Evolutionary conservation across 2,888 invertebrate genomes (phyloP).

Genomic region (Leptinotarsa rubiginosa): DNA sequence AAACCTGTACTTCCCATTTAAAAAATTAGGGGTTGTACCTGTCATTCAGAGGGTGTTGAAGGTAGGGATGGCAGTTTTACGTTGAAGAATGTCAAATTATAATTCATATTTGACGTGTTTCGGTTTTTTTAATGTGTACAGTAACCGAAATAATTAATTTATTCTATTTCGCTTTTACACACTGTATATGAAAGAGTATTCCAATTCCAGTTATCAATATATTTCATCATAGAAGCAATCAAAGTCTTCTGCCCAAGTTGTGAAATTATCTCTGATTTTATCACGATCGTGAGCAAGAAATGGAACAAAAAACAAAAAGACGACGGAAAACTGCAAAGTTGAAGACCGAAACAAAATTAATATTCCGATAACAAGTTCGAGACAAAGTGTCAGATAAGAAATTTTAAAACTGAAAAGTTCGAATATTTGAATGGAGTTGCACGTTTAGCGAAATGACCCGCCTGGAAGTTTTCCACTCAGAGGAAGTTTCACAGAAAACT

Average conservation of each 20-base stretch:
- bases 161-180: too few species aligned
- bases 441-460: constrained; percentile 20
- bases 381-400: constrained; percentile 29
- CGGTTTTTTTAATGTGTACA: too few species aligned
- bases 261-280: not conserved
- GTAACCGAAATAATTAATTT: too few species aligned
- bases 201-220: too few species aligned
- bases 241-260: not conserved
- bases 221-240: too few species aligned
- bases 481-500: constrained; percentile 21
- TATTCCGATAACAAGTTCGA: constrained; percentile 32
- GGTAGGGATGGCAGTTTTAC: too few species aligned
- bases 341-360: constrained; percentile 33
- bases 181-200: too few species aligned
- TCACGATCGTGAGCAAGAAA: not conserved
- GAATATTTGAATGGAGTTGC: constrained; percentile 27
- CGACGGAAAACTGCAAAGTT: not conserved
- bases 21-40: too few species aligned
- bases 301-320: not conserved
- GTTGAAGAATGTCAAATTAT: too few species aligned
- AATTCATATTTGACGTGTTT: too few species aligned
- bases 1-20: too few species aligned
- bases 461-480: constrained; percentile 28
- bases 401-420: constrained; percentile 19
- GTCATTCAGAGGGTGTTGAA: too few species aligned